A percentile compares a stretch with the other conserved stretches of the same genome.
phyloP scores from a whole-genome alignment of 2,888 invertebrate species.

The Priocnemis perturbator region DNA sequence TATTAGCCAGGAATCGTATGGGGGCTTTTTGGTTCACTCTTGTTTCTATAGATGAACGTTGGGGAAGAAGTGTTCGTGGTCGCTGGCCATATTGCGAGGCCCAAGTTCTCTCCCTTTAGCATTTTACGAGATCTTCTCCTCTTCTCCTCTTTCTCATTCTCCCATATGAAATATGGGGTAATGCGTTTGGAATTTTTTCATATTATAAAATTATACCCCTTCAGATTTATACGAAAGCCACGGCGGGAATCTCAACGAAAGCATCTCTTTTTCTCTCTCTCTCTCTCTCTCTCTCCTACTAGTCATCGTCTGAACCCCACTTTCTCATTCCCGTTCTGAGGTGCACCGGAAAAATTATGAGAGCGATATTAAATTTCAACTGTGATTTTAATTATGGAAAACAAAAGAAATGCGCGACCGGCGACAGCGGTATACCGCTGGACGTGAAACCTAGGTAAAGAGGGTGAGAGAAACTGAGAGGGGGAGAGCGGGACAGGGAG shows the following conservation, averaged over 20 bases:
- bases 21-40: no score
- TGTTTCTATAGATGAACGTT: no score
- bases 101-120: no score
- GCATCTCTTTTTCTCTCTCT: not conserved
- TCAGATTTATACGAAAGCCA: slow-evolving; percentile 61
- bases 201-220: slow-evolving; percentile 65
- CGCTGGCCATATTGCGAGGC: no score
- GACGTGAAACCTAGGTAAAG: not conserved
- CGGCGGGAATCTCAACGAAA: slow-evolving; percentile 61
- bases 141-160: slow-evolving; percentile 16
- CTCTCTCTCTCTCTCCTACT: not conserved
- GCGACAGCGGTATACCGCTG: not conserved
- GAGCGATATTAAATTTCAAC: slow-evolving; percentile 68
- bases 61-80: no score
- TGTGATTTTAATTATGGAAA: slow-evolving; percentile 67
- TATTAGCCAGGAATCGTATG: no score
- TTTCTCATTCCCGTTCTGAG: slow-evolving; percentile 15
- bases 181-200: slow-evolving; percentile 60
- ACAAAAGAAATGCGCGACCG: slow-evolving; percentile 49
- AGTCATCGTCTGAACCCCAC: not conserved
- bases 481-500: no score
- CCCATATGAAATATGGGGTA: slow-evolving; percentile 39
- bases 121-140: slow-evolving; percentile 49
- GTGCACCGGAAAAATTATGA: slow-evolving; percentile 60
- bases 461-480: not conserved